These are phyloP conservation scores for Ametastegia equiseti DNA, from an alignment of 2,888 invertebrate genomes.

Conservation along the genomic window DNA sequence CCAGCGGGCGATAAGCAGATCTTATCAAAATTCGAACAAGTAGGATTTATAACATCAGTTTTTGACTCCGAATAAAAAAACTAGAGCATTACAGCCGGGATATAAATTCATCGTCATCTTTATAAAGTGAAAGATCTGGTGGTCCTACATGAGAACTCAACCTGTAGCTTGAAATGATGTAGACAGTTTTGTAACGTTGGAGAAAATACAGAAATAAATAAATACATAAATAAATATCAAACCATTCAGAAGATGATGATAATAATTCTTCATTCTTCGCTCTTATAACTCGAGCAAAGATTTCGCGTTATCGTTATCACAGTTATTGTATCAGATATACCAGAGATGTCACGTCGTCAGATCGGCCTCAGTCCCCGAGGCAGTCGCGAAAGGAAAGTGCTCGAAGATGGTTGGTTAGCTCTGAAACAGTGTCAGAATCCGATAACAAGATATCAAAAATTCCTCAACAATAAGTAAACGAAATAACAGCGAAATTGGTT, in stretches of 20 bases:
- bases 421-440: constrained; percentile 11
- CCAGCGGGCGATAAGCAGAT: not conserved
- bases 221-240: no score
- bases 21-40: constrained; percentile 2
- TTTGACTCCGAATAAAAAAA: not conserved
- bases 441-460: not conserved
- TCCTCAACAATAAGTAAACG: not conserved
- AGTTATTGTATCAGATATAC: constrained; percentile 51
- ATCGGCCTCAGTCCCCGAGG: constrained; percentile 47
- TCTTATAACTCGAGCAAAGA: constrained; percentile 9
- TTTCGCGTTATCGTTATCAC: constrained; percentile 29
- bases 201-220: not conserved
- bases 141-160: not conserved
- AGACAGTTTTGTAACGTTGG: not conserved
- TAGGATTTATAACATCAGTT: not conserved
- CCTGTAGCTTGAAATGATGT: not conserved
- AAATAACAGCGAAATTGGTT: constrained; percentile 9
- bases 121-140: not conserved
- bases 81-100: not conserved
- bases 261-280: not conserved
- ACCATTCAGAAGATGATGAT: not conserved
- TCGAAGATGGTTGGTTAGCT: constrained; percentile 47
- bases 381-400: constrained; percentile 52
- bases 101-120: not conserved
- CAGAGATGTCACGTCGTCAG: constrained; percentile 48